phyloP scores from a whole-genome alignment of 2,113 vertebrate genomes.

The Anhinga rufa region DNA sequence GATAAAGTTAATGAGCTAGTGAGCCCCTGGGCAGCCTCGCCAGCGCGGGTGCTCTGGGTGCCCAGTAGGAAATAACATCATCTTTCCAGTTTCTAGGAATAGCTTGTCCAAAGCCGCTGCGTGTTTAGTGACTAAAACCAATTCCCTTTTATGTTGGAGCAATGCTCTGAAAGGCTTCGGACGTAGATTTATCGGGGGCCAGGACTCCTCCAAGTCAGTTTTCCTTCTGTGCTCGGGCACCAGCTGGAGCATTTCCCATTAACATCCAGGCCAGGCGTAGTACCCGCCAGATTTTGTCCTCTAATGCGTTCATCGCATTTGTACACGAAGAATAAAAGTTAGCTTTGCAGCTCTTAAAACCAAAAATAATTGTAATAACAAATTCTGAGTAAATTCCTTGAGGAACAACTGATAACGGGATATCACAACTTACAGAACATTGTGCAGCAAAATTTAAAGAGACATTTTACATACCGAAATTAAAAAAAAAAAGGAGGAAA shows the following conservation, averaged over 20 bases:
- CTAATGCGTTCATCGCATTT: not conserved
- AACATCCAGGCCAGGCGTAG: too few relatives aligned
- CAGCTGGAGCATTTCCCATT: not conserved
- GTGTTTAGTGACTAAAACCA: fast-evolving
- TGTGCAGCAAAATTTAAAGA: not conserved
- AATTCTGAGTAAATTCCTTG: not conserved
- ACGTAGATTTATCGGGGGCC: fast-evolving
- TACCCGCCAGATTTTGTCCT: not conserved
- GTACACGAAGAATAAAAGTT: not conserved
- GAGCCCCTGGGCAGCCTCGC: not conserved
- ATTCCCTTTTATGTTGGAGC: not conserved
- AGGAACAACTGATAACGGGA: not conserved
- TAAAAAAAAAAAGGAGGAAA: not conserved
- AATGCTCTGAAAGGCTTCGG: not conserved
- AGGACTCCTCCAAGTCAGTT: not conserved
- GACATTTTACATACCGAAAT: not conserved
- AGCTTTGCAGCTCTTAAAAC: not conserved
- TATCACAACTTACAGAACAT: not conserved
- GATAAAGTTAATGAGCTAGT: not conserved
- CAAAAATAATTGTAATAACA: not conserved
- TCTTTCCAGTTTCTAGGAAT: not conserved
- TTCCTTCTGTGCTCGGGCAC: not conserved
- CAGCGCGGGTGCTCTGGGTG: fast-evolving
- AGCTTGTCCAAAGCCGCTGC: not conserved
- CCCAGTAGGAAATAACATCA: not conserved